Evolutionary conservation across 2,797 vertebrate species (phyloP), one percentile per base, ranked within the genome.

Genomic region (Decapterus maruadsi): DNA sequence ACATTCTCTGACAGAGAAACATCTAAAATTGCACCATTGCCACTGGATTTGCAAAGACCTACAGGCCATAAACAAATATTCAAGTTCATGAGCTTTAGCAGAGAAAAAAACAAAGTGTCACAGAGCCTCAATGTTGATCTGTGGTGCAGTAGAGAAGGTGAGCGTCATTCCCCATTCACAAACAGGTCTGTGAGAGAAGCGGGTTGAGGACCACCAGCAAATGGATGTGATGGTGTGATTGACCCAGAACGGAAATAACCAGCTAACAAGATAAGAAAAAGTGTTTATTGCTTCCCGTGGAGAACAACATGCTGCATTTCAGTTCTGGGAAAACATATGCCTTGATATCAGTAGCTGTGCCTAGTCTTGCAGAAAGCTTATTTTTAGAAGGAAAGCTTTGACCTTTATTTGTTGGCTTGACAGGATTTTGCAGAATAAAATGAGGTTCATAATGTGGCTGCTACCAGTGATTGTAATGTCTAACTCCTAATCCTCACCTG

Each of bases 321-420:
- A 64, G 6, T 67, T 74, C 43, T 54, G 20, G 48, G 29, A 70
- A 78, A 83, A 71, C 74, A 36, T 60, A 50, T 10, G 42, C 71
- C 29, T 36, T 48, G 16, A 74, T 77, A 73, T 55, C 62, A 55
- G 74, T 13, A 1, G 58, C 72, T 54, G 48, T 61, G 55, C 55
- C 31, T 26, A 14, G 11, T 69, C 31, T n/a, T 7, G 66, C 43
- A 46, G 56, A 55, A 70, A 68, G 36, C 72, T 43, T 74, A 75
- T 80, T 77, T 85, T 77, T 71, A 56, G 71, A 87, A 61, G 8
- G 12, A 78, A 40, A 42, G 75, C 65, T 50, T 40, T 72, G 53
- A 87, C 83, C 82, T 89, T 89, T 76, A 72, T 72, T 81, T 89
- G 67, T 43, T 34, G 68, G 57, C 66, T 60, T 70, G 58, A 72